Evolutionary conservation across 2,888 invertebrate genomes (phyloP).

Genomic region (Cephalotes varians): DNA sequence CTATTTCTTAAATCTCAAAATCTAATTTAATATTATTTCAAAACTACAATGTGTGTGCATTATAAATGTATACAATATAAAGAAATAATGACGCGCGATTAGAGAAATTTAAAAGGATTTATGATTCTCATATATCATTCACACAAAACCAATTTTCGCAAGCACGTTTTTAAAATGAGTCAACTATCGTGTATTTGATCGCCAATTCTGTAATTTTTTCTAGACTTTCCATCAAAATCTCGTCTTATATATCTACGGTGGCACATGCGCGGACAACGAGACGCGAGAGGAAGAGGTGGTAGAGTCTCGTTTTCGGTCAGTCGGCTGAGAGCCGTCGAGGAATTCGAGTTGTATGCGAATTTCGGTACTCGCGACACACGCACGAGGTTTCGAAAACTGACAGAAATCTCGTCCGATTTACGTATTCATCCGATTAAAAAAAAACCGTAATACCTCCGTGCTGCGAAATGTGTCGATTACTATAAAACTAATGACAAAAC

Average conservation of each 20-base stretch:
- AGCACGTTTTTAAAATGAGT: not conserved
- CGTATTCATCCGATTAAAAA: too few species aligned
- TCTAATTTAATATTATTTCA: not conserved
- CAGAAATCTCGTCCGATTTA: not conserved
- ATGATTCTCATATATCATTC: not conserved
- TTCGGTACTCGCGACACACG: not conserved
- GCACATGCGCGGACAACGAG: constrained; percentile 67
- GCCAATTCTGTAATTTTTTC: not conserved
- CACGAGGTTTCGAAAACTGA: constrained; percentile 28
- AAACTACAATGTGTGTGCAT: not conserved
- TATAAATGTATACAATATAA: not conserved
- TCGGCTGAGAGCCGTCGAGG: constrained; percentile 79
- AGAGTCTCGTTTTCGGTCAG: constrained; percentile 74
- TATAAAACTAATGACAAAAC: not conserved
- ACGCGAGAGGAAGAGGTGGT: constrained; percentile 58
- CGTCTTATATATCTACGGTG: constrained; percentile 18
- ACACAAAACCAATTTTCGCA: not conserved
- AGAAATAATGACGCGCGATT: not conserved
- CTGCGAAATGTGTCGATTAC: not conserved
- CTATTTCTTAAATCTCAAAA: not conserved
- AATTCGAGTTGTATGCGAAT: constrained; percentile 37
- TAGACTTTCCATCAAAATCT: constrained; percentile 14
- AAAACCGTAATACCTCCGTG: not conserved
- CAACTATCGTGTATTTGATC: not conserved
- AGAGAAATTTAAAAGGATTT: not conserved